phyloP scores from a whole-genome alignment of 2,888 invertebrate species.

The Ypsolopha scabrella region DNA sequence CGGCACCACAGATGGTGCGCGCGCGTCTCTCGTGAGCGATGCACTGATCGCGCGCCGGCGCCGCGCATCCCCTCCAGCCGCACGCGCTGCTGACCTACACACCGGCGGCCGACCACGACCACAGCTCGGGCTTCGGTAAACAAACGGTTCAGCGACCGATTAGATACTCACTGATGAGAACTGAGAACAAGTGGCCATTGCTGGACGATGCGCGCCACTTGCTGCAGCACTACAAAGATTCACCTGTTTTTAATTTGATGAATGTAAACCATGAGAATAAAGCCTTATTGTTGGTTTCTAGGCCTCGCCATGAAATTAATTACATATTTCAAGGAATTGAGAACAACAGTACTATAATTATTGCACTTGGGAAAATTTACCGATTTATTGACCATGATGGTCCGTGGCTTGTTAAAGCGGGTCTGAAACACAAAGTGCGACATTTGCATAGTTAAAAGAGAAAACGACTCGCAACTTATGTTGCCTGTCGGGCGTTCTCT shows the following conservation, averaged over 20 bases:
- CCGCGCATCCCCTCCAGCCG: slow-evolving; percentile 38
- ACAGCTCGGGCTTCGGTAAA: slow-evolving; percentile 53
- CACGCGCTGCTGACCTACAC: slow-evolving; percentile 51
- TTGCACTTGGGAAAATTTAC: too few relatives aligned
- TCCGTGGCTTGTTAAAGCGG: too few relatives aligned
- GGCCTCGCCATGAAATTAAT: too few relatives aligned
- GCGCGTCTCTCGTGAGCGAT: slow-evolving; percentile 32
- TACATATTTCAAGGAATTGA: too few relatives aligned
- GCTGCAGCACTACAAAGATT: too few relatives aligned
- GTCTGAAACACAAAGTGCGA: slow-evolving; percentile 6
- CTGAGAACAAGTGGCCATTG: not conserved
- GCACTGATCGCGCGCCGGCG: slow-evolving; percentile 32
- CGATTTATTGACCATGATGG: too few relatives aligned
- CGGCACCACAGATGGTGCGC: slow-evolving; percentile 22
- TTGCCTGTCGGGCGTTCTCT: slow-evolving; percentile 26
- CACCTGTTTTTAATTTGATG: too few relatives aligned
- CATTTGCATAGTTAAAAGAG: slow-evolving; percentile 42
- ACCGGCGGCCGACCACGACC: too few relatives aligned
- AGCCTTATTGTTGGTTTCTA: too few relatives aligned
- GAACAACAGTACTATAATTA: too few relatives aligned
- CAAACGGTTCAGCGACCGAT: slow-evolving; percentile 69
- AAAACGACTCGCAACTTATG: slow-evolving; percentile 34
- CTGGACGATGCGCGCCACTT: not conserved
- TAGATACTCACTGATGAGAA: slow-evolving; percentile 23
- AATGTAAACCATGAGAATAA: too few relatives aligned